Evolutionary conservation across 2,797 vertebrate species (phyloP).

Genomic region (Cryptoprocta ferox): DNA sequence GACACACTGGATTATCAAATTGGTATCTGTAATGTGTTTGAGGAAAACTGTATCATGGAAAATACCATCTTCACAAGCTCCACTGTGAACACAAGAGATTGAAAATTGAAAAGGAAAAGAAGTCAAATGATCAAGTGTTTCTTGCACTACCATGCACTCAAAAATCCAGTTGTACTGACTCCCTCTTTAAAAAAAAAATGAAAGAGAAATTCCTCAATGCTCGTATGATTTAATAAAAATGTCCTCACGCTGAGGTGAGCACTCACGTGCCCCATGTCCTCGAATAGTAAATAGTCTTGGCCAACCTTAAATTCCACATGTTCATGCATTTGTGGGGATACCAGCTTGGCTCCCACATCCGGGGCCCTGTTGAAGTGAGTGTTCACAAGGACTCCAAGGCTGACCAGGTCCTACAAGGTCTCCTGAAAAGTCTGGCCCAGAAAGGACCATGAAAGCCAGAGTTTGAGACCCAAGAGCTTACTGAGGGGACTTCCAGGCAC

Average conservation of each 20-base stretch:
- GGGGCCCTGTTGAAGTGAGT: accelerated
- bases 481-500: accelerated
- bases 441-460: background rate
- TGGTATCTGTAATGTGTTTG: background rate
- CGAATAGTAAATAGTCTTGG: accelerated
- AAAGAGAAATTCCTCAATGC: background rate
- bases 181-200: background rate
- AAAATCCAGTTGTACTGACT: background rate
- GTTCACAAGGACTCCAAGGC: background rate
- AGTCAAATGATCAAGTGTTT: background rate
- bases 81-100: background rate
- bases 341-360: accelerated
- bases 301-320: background rate
- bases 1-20: background rate
- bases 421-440: background rate
- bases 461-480: background rate
- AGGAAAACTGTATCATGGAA: background rate
- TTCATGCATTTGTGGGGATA: background rate
- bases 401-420: too few relatives aligned
- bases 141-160: background rate
- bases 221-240: background rate
- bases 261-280: background rate
- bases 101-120: background rate
- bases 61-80: background rate
- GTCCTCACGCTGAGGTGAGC: background rate